Conservation (phyloP, 2,888 invertebrate genomes). For the Campaea margaritaria region DNA sequence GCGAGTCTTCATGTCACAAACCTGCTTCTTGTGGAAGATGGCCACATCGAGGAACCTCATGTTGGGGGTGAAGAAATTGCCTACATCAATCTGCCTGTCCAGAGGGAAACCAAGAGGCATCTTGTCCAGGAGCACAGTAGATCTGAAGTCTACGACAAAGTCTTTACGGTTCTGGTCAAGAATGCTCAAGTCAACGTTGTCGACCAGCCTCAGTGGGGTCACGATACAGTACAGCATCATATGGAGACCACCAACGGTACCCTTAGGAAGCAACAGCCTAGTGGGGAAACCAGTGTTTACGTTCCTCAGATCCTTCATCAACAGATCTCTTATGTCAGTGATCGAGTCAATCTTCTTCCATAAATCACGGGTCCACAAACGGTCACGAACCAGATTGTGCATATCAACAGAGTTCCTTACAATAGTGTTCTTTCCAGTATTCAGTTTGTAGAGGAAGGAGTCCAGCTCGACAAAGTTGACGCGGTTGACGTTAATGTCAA, state of each 20-base stretch:
- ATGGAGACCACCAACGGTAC: slow-evolving; percentile 87
- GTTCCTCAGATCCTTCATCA: slow-evolving; percentile 69
- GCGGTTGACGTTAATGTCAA: slow-evolving; percentile 85
- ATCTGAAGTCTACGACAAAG: slow-evolving; percentile 68
- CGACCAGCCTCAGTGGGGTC: slow-evolving; percentile 79
- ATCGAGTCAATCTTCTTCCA: slow-evolving; percentile 87
- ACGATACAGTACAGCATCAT: slow-evolving; percentile 87
- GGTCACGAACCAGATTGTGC: slow-evolving; percentile 87
- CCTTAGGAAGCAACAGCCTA: slow-evolving; percentile 89
- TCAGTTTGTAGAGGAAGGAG: slow-evolving; percentile 86
- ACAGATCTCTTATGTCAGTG: slow-evolving; percentile 66
- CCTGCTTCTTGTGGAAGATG: slow-evolving; percentile 86
- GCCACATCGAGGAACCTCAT: slow-evolving; percentile 87
- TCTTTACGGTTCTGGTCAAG: slow-evolving; percentile 79
- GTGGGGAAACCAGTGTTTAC: slow-evolving; percentile 89
- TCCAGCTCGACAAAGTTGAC: slow-evolving; percentile 88
- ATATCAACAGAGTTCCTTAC: slow-evolving; percentile 87
- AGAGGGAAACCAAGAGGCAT: slow-evolving; percentile 90
- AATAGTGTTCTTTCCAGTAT: slow-evolving; percentile 88
- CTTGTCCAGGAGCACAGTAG: slow-evolving; percentile 83
- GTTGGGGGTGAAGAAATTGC: slow-evolving; percentile 87
- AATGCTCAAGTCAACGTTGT: slow-evolving; percentile 66
- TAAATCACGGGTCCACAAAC: slow-evolving; percentile 87
- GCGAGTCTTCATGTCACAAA: slow-evolving; percentile 75
- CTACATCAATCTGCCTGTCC: slow-evolving; percentile 87